Conservation (phyloP, 2,113 vertebrate species). For the Syrmaticus mikado region DNA sequence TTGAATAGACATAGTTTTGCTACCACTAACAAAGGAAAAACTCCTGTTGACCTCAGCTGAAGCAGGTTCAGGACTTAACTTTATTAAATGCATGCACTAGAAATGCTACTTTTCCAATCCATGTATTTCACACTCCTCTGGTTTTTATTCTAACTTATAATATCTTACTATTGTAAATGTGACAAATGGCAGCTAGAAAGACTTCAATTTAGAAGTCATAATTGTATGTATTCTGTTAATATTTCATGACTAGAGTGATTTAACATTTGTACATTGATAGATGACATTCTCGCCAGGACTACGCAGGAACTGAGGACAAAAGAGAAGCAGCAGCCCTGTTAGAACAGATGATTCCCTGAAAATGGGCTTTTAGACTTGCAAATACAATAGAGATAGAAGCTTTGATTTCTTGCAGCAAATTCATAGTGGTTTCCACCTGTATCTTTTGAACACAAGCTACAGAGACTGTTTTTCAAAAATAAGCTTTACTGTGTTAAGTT, state of each 20-base stretch:
- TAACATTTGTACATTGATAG: conserved; percentile 43
- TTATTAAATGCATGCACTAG: conserved; percentile 31
- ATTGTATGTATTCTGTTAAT: conserved; percentile 59
- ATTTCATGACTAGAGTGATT: conserved; percentile 34
- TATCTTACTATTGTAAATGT: background rate
- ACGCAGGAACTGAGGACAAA: background rate
- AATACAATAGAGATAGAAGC: background rate
- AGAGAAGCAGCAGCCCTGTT: conserved; percentile 17
- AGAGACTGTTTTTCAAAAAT: background rate
- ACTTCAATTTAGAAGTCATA: conserved; percentile 55
- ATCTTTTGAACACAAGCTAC: background rate
- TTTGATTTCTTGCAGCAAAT: conserved; percentile 28
- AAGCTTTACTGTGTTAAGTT: background rate
- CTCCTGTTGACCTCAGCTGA: conserved; percentile 5
- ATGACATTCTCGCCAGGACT: conserved; percentile 31
- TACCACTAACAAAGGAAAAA: background rate
- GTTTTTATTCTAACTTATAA: background rate
- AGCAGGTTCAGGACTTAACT: background rate
- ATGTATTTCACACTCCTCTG: background rate
- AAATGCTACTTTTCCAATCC: conserved; percentile 37
- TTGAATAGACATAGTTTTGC: background rate
- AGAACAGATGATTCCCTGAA: background rate
- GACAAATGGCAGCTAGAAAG: conserved; percentile 49
- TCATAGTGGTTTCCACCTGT: background rate
- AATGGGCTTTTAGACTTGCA: conserved; percentile 2